Percentiles rank a stretch among this genome's conserved stretches.
Conservation (phyloP, 2,888 invertebrate species). For the Minunthozetes semirufus region DNA sequence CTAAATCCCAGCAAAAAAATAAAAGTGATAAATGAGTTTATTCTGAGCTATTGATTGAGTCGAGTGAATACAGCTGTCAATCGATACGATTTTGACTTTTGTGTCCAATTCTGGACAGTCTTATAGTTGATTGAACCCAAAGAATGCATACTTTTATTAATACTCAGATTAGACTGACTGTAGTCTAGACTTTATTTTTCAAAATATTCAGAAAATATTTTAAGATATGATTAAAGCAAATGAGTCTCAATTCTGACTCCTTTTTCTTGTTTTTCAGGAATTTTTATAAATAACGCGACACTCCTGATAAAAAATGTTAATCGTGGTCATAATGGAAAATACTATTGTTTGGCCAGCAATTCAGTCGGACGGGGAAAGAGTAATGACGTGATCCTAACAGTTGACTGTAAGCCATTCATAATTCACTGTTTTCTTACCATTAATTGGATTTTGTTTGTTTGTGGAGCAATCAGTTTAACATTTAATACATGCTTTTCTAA, state of each 20-base stretch:
- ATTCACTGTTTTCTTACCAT: not conserved
- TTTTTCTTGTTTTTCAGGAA: not conserved
- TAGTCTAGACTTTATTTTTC: too few species aligned
- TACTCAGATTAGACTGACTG: too few species aligned
- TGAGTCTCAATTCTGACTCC: not conserved
- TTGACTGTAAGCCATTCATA: slow-evolving; percentile 26
- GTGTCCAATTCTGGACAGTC: too few species aligned
- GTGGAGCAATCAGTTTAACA: not conserved
- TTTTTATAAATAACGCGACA: not conserved
- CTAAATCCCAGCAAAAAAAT: not conserved
- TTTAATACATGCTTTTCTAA: too few species aligned
- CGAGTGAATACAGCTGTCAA: not conserved
- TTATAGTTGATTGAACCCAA: too few species aligned
- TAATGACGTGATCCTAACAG: slow-evolving; percentile 17
- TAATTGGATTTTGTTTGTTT: not conserved
- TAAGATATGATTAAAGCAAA: not conserved
- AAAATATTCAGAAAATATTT: not conserved
- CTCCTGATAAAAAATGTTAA: not conserved
- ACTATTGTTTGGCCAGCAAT: slow-evolving; percentile 33
- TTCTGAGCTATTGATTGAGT: not conserved
- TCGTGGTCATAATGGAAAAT: slow-evolving; percentile 38
- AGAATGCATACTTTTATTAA: too few species aligned
- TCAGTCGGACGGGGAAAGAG: slow-evolving; percentile 30
- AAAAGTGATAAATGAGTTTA: slow-evolving; percentile 1
- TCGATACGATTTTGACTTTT: too few species aligned